Base-by-base conservation (phyloP, 1,140 invertebrate species). In the Idris sp. region DNA sequence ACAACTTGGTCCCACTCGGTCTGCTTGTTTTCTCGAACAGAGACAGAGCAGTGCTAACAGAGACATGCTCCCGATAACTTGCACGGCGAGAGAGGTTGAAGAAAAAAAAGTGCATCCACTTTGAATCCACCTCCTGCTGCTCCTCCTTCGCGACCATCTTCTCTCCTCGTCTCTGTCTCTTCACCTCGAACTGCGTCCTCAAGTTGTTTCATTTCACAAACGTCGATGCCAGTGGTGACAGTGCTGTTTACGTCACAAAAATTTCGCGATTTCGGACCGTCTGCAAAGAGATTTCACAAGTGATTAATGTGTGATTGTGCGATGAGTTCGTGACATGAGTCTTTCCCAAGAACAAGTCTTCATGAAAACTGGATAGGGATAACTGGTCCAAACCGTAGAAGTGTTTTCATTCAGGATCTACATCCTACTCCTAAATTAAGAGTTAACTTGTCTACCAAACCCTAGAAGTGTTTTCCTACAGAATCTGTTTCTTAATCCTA, bases 11-110 rank as follows among this genome's bases (percentile, higher is more conserved):
- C 68, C 61, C 74, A 62, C 59, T 68, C 54, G 67, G 56, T 62
- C 76, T 26, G 51, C 77, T 65, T 58, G 76, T 73, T 38, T n/a
- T 78, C 56, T 62, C 54, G 62, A 79, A 80, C 71, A 82, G 79
- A 84, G 80, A 79, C 75, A 82, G n/a, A n/a, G 80, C 76, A 83
- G 81, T 82, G 83, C 83, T 78, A 84, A 84, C 81, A 80, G 80
- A 79, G 82, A 84, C 79, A 79, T 74, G 78, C 75, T 59, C 72
- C 79, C 69, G 80, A 73, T 73, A 83, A 61, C 67, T 58, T 74
- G 58, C n/a, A n/a, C n/a, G n/a, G n/a, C n/a, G n/a, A n/a, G n/a
- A n/a, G n/a, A n/a, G n/a, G n/a, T n/a, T n/a, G 69, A 64, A 69
- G 78, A 83, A 74, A 79, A 81, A 82, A 79, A 81, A 82, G 80